phyloP scores from a whole-genome alignment of 2,888 invertebrate genomes.

The Agrilus mali region DNA sequence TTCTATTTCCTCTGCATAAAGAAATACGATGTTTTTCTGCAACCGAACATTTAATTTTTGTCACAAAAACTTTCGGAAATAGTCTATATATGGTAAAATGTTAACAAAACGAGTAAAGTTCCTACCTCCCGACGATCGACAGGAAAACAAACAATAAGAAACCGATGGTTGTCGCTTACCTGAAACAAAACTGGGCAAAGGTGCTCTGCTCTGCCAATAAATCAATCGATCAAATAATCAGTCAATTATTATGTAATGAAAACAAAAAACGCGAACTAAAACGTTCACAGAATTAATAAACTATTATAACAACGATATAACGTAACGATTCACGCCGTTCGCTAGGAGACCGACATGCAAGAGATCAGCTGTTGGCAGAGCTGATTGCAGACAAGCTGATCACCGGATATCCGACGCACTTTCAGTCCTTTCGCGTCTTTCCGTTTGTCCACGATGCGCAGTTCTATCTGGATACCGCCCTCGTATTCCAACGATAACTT shows the following conservation, averaged over 20 bases:
- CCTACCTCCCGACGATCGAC: too few relatives aligned
- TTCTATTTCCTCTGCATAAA: too few relatives aligned
- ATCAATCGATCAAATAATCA: too few relatives aligned
- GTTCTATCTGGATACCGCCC: conserved; percentile 75
- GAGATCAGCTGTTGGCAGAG: conserved; percentile 79
- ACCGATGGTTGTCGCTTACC: too few relatives aligned
- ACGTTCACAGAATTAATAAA: conserved; percentile 5
- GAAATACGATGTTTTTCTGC: too few relatives aligned
- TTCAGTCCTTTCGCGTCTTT: conserved; percentile 69
- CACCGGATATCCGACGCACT: conserved; percentile 76
- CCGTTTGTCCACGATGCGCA: conserved; percentile 58
- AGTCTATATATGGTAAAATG: too few relatives aligned
- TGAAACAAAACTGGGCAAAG: too few relatives aligned
- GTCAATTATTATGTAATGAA: not conserved
- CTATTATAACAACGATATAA: not conserved
- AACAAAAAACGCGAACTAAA: conserved; percentile 8
- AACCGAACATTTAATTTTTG: too few relatives aligned
- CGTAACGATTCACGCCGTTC: conserved; percentile 5
- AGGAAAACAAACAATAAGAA: too few relatives aligned
- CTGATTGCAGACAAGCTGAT: conserved; percentile 76
- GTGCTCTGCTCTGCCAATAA: too few relatives aligned
- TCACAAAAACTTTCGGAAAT: too few relatives aligned
- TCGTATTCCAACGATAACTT: conserved; percentile 32
- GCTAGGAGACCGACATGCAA: conserved; percentile 60
- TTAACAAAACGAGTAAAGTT: too few relatives aligned